Conservation (phyloP, 1,140 invertebrate species). For the Pantala flavescens region DNA sequence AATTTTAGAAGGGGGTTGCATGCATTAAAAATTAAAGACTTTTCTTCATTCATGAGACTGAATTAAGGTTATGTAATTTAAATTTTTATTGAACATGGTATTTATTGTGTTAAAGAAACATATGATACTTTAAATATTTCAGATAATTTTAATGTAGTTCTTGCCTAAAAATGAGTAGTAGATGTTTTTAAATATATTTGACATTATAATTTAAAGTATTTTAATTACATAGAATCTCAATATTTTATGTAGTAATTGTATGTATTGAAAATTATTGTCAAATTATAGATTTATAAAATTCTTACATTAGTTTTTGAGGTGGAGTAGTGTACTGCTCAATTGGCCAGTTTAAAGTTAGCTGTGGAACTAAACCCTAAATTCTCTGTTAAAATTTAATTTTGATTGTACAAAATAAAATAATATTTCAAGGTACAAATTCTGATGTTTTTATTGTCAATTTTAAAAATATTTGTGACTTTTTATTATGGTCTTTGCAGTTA, state of each 20-base stretch:
- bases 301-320: neutral
- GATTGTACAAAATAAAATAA: no score
- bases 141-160: neutral
- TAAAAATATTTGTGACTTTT: no score
- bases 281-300: neutral
- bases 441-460: no score
- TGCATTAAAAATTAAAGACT: neutral
- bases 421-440: no score
- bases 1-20: neutral
- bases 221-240: neutral
- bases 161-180: neutral
- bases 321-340: neutral
- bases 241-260: neutral
- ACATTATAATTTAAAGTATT: neutral
- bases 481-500: no score
- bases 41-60: neutral
- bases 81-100: neutral
- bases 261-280: neutral
- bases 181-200: neutral
- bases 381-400: no score
- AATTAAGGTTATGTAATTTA: neutral
- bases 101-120: neutral
- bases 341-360: neutral
- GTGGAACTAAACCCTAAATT: neutral
- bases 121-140: neutral